Conservation (phyloP, 2,888 invertebrate species). For the Lochmaea capreae region DNA sequence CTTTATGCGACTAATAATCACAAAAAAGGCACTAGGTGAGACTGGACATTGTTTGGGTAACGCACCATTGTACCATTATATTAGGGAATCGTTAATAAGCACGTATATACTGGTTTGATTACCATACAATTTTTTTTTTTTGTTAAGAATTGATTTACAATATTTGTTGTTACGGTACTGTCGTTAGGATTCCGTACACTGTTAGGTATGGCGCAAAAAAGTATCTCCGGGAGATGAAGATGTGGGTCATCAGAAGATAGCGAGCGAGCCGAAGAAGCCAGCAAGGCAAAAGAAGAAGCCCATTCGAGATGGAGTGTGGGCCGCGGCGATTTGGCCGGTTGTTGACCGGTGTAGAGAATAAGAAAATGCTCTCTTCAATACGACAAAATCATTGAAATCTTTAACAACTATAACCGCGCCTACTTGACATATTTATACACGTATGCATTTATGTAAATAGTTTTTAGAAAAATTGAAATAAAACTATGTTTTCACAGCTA, state of each 20-base stretch:
- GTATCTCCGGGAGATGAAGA: conserved; percentile 40
- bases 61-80: not conserved
- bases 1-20: conserved; percentile 41
- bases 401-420: conserved; percentile 6
- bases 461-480: no score
- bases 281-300: conserved; percentile 18
- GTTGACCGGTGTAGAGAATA: conserved; percentile 61
- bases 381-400: conserved; percentile 16
- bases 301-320: conserved; percentile 47
- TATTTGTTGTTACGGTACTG: conserved; percentile 37
- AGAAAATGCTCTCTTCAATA: conserved; percentile 9
- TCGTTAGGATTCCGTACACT: conserved; percentile 57
- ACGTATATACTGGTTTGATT: not conserved
- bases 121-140: no score
- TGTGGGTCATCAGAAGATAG: conserved; percentile 56
- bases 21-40: conserved; percentile 25
- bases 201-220: conserved; percentile 49
- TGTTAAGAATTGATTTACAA: no score
- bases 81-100: conserved; percentile 1
- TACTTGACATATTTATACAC: conserved; percentile 10
- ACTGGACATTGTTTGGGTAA: conserved; percentile 29
- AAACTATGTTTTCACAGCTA: no score
- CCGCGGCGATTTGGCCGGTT: conserved; percentile 63
- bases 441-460: not conserved
- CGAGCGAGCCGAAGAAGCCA: conserved; percentile 18